Conservation (phyloP, 2,888 invertebrate genomes). For the Acronicta alni region DNA sequence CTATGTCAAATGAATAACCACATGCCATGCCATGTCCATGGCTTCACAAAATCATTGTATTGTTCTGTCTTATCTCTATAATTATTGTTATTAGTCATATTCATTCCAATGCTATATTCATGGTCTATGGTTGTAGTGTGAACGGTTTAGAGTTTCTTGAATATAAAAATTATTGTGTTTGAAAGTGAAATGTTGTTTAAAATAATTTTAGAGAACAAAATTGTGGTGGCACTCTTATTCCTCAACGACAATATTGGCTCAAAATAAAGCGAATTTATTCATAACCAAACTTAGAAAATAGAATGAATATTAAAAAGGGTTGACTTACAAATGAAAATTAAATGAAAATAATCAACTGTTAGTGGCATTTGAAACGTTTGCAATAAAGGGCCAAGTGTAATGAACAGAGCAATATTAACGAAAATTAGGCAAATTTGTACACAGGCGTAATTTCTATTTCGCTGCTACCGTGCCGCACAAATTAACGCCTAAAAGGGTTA, state of each 20-base stretch:
- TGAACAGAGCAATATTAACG: slow-evolving; percentile 73
- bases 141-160: not conserved
- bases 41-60: not conserved
- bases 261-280: slow-evolving; percentile 34
- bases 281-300: slow-evolving; percentile 36
- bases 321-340: slow-evolving; percentile 59
- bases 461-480: slow-evolving; percentile 64
- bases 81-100: not conserved
- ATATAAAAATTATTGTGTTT: not conserved
- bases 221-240: not conserved
- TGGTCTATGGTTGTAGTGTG: not conserved
- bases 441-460: slow-evolving; percentile 73
- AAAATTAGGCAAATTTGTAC: slow-evolving; percentile 74
- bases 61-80: slow-evolving; percentile 2
- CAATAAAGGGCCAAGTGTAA: slow-evolving; percentile 69
- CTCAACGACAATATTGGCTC: not conserved
- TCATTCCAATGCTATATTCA: not conserved
- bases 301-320: slow-evolving; percentile 51
- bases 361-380: slow-evolving; percentile 67
- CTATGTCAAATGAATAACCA: too few species aligned
- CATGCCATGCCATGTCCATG: not conserved
- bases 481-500: slow-evolving; percentile 61
- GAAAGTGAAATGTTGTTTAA: not conserved
- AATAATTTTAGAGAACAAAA: not conserved
- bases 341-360: slow-evolving; percentile 71